phyloP scores from a whole-genome alignment of 2,888 invertebrate genomes.

The Drosophila aldrichi region DNA sequence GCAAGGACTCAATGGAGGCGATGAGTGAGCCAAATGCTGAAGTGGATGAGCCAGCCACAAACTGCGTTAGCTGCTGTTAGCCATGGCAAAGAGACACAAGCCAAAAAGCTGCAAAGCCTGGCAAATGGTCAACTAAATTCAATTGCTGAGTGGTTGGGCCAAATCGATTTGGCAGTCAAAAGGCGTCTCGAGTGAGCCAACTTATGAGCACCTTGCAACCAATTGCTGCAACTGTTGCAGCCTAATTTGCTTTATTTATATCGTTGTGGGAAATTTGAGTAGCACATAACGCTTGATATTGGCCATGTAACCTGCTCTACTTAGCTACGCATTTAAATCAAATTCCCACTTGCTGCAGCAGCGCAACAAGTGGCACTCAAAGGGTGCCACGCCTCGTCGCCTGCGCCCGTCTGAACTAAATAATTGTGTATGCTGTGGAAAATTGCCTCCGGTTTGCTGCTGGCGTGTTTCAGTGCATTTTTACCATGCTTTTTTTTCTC shows the following conservation, averaged over 20 bases:
- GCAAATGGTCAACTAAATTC: constrained; percentile 45
- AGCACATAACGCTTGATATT: constrained; percentile 45
- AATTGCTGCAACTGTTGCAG: constrained; percentile 20
- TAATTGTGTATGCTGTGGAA: constrained; percentile 61
- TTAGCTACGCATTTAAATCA: constrained; percentile 49
- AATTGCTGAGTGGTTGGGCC: constrained; percentile 29
- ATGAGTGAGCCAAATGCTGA: constrained; percentile 35
- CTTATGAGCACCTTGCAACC: constrained; percentile 8
- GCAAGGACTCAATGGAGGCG: constrained; percentile 44
- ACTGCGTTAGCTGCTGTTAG: constrained; percentile 45
- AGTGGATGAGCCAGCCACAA: constrained; percentile 43
- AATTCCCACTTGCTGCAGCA: constrained; percentile 47
- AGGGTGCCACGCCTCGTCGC: constrained; percentile 25
- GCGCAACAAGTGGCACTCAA: constrained; percentile 64
- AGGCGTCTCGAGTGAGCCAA: neutral
- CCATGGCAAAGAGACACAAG: constrained; percentile 28
- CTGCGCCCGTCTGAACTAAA: constrained; percentile 28
- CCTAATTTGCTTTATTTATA: neutral
- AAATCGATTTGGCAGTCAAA: constrained; percentile 47
- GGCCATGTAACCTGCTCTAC: constrained; percentile 55
- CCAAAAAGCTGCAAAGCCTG: constrained; percentile 27
- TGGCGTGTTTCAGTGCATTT: constrained; percentile 64
- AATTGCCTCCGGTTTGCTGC: constrained; percentile 75
- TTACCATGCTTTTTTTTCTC: constrained; percentile 36
- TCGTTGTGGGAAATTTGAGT: constrained; percentile 31